Conservation (phyloP, 2,797 vertebrate species). For the Diplodus sargus region DNA sequence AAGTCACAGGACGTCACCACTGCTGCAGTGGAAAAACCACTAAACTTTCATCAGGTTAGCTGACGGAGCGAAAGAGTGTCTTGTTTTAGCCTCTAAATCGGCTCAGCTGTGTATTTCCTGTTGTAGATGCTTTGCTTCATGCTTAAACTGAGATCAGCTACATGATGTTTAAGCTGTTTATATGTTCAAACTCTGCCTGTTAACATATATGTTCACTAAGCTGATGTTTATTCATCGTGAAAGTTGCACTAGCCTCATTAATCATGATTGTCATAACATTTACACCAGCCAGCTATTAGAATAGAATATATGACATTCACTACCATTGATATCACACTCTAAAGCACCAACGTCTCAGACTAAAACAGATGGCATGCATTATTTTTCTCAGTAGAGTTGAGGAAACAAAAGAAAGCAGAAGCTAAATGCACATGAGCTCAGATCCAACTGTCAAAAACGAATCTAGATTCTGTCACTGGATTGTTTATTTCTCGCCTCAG, state of each 20-base stretch:
- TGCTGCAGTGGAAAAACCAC: constrained; percentile 1
- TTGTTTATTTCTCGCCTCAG: no score
- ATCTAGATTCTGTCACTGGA: no score
- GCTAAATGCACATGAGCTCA: no score
- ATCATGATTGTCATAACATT: background rate
- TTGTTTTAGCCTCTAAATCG: background rate
- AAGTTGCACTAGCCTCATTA: background rate
- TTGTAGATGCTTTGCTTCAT: background rate
- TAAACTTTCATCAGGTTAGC: background rate
- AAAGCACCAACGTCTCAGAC: no score
- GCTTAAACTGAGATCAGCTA: background rate
- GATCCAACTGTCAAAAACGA: no score
- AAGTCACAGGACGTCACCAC: background rate
- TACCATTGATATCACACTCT: no score
- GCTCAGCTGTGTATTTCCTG: background rate
- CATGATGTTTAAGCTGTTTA: background rate
- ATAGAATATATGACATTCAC: no score
- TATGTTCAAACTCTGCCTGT: background rate
- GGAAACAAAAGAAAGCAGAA: no score
- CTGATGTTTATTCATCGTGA: background rate
- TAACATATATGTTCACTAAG: background rate
- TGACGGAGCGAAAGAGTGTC: background rate
- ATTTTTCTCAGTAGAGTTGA: no score
- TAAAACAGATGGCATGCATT: no score
- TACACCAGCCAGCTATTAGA: background rate